These are phyloP conservation scores for Itoplectis maculator DNA, from an alignment of 2,888 invertebrate genomes.

Conservation along the genomic window DNA sequence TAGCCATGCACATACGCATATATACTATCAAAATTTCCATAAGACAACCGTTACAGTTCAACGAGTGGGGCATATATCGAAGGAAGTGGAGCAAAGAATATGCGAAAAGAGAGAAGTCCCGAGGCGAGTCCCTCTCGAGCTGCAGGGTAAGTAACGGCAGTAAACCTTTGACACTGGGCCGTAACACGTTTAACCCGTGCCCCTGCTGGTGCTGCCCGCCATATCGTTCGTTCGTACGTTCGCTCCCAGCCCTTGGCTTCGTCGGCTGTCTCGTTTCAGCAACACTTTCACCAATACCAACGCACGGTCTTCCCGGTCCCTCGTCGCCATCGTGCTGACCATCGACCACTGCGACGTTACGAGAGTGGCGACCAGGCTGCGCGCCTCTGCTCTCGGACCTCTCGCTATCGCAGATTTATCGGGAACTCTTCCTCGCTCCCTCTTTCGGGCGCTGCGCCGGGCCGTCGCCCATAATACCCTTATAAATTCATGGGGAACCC, in stretches of 20 bases:
- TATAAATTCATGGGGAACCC: slow-evolving; percentile 77
- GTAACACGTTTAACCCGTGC: slow-evolving; percentile 76
- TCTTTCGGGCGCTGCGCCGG: slow-evolving; percentile 35
- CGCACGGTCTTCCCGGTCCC: slow-evolving; percentile 25
- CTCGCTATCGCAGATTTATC: slow-evolving; percentile 76
- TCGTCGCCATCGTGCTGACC: slow-evolving; percentile 56
- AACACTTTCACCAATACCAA: slow-evolving; percentile 60
- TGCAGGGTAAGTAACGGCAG: slow-evolving; percentile 74
- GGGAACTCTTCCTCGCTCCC: slow-evolving; percentile 69
- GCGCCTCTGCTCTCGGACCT: slow-evolving; percentile 65
- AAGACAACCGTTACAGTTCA: slow-evolving; percentile 74
- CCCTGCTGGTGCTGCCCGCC: slow-evolving; percentile 57
- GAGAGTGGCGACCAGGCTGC: slow-evolving; percentile 68
- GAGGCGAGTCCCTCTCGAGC: slow-evolving; percentile 62
- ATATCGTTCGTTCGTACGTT: slow-evolving; percentile 43
- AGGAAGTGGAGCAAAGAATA: slow-evolving; percentile 62
- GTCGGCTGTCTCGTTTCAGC: slow-evolving; percentile 64
- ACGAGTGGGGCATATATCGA: slow-evolving; percentile 65
- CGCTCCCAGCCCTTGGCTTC: slow-evolving; percentile 55
- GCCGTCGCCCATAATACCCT: slow-evolving; percentile 73
- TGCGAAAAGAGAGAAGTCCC: slow-evolving; percentile 72
- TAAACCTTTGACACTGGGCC: slow-evolving; percentile 76
- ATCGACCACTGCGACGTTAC: slow-evolving; percentile 66
- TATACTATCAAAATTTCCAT: slow-evolving; percentile 73
- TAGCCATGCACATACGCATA: slow-evolving; percentile 65